A percentile compares a stretch with the other conserved stretches of the same genome.
These are phyloP conservation scores for Rhagonycha fulva DNA, from an alignment of 2,888 invertebrate genomes.

Conservation along the genomic window DNA sequence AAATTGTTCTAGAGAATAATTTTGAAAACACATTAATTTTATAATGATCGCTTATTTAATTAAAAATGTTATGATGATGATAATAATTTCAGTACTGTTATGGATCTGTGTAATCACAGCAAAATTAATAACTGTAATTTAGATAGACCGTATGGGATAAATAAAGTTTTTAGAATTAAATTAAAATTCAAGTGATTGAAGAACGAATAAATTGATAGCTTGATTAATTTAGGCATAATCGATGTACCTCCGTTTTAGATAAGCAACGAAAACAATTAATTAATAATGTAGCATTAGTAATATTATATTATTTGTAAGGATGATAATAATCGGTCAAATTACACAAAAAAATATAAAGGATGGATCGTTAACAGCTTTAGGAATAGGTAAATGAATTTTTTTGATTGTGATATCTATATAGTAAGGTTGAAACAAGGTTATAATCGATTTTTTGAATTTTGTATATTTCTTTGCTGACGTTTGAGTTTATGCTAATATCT, in stretches of 20 bases:
- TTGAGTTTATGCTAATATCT: too few relatives aligned
- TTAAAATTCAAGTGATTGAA: not conserved
- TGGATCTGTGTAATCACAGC: not conserved
- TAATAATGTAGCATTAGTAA: not conserved
- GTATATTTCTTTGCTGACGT: too few relatives aligned
- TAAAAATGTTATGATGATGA: not conserved
- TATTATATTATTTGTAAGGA: not conserved
- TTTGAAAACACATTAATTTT: not conserved
- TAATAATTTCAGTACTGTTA: not conserved
- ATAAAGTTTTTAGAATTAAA: not conserved
- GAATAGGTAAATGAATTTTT: too few relatives aligned
- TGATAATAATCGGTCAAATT: not conserved
- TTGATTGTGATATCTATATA: too few relatives aligned
- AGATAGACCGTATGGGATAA: not conserved
- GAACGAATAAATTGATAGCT: not conserved
- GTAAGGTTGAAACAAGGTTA: too few relatives aligned
- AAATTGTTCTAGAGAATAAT: not conserved
- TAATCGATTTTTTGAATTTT: too few relatives aligned
- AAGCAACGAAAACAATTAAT: not conserved
- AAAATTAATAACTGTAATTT: not conserved
- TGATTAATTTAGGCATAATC: not conserved
- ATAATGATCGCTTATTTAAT: not conserved
- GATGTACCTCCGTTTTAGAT: conserved; percentile 1
- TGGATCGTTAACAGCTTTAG: too few relatives aligned
- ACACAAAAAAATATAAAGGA: too few relatives aligned